Conservation (phyloP, 2,113 vertebrate species). For the Gymnorhina tibicen region DNA sequence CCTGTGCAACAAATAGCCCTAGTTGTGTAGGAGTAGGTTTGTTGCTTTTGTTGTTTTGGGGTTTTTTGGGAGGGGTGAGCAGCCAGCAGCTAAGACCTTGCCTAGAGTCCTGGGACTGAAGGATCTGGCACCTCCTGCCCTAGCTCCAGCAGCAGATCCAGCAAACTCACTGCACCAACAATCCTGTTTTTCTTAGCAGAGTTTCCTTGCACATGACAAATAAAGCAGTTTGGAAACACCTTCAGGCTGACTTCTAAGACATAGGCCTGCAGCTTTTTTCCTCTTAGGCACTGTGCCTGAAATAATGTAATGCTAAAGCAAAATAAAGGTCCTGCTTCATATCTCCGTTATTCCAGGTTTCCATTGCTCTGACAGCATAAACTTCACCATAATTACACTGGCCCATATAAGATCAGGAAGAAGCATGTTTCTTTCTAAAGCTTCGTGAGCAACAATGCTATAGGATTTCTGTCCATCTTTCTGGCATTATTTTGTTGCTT, state of each 20-base stretch:
- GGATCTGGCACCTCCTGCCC: neutral
- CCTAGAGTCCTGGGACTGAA: neutral
- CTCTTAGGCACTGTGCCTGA: neutral
- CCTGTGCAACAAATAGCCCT: neutral
- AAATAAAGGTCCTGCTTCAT: neutral
- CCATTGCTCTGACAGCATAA: neutral
- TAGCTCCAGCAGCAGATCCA: neutral
- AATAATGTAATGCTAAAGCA: neutral
- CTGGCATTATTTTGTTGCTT: slow-evolving; percentile 26
- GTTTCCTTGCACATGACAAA: neutral
- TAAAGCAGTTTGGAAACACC: neutral
- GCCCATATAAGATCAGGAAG: neutral
- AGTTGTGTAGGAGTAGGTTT: neutral
- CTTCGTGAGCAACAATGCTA: neutral
- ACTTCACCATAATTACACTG: neutral
- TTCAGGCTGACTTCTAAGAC: neutral
- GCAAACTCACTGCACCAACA: neutral
- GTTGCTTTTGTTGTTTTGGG: neutral
- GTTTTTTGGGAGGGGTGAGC: neutral
- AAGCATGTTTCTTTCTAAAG: neutral
- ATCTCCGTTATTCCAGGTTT: slow-evolving; percentile 15
- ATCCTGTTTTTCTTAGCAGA: neutral
- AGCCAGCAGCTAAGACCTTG: neutral
- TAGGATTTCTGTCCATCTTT: slow-evolving; percentile 32
- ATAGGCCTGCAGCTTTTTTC: neutral